Percentiles rank a stretch among this genome's conserved stretches.
Evolutionary conservation across 2,113 vertebrate species (phyloP).

Genomic region (Todiramphus saurophagus): DNA sequence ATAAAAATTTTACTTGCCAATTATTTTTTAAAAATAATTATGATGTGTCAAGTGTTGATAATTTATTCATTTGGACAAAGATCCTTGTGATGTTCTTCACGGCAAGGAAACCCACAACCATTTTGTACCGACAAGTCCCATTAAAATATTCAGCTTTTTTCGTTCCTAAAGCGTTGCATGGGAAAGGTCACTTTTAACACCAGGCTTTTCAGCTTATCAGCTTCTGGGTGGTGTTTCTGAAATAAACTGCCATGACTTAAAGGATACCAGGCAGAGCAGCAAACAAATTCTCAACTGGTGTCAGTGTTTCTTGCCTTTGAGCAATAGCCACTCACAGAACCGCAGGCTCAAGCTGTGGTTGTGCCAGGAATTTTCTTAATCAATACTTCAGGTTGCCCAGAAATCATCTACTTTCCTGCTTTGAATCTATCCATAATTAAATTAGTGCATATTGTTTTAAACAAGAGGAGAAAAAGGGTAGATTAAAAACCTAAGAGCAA

Average conservation of each 20-base stretch:
- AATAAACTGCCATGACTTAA: neutral
- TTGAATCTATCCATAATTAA: conserved; percentile 10
- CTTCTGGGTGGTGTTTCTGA: neutral
- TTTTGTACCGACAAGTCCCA: neutral
- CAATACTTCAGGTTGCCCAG: neutral
- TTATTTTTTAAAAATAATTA: neutral
- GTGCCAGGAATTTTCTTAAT: neutral
- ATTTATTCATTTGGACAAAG: neutral
- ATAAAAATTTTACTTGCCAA: neutral
- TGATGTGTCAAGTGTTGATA: neutral
- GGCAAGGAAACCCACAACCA: neutral
- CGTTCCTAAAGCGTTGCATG: neutral
- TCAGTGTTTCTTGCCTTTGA: neutral
- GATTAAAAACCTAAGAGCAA: neutral
- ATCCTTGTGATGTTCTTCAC: neutral
- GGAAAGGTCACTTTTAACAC: neutral
- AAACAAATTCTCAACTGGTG: neutral
- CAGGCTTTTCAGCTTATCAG: neutral
- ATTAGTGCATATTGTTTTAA: neutral
- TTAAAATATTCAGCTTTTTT: neutral
- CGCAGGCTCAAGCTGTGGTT: neutral
- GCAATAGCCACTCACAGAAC: neutral
- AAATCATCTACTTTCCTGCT: neutral
- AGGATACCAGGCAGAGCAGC: neutral
- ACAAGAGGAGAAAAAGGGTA: neutral